Evolutionary conservation across 2,113 vertebrate genomes (phyloP), one percentile per base, ranked within the genome.

Genomic region (Urocynchramus pylzowi): DNA sequence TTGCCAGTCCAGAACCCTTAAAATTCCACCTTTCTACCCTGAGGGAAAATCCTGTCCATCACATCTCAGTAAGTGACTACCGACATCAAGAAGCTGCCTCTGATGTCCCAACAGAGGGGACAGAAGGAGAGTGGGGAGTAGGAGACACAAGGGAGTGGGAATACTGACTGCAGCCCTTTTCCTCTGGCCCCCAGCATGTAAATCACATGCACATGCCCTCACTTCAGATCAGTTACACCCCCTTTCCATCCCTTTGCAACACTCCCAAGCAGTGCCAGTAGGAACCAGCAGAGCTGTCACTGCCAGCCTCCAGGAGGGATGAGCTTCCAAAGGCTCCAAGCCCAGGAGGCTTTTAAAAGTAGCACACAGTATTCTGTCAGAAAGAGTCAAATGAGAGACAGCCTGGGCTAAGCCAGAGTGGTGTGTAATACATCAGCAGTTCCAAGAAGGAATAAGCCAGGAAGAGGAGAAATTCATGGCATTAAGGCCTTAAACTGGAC

Each of bases 321-420:
- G 16, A 11, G 74, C 28, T 54, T 84, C 84, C 50, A 39, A 57
- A 52, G 37, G 47, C 90, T 74, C 59, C 47, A 35, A 76, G 85
- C 75, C 75, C 0, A 0, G 56, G 28, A 87, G 91, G 77, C 31
- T 91, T 96, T 68, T 22, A 63, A 44, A 86, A 93, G 90, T 21
- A 96, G 87, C 68, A 90, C 94, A 65, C 16, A 47, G 47, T 18
- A 61, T 77, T 76, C 81, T 88, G 90, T 77, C 91, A 87, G n/a
- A 88, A 70, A 71, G 33, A 90, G 63, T 83, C 71, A 92, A 67
- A 16, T 3, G 39, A 95, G 84, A 95, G n/a, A 45, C 57, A 76
- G 95, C 4, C 79, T 44, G 42, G 50, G 44, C 82, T 65, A 33
- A 67, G 63, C 54, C 45, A 27, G 20, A 83, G 75, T 14, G 7